These are phyloP conservation scores for Byasa hedistus DNA, from an alignment of 2,888 invertebrate species.

Conservation along the genomic window DNA sequence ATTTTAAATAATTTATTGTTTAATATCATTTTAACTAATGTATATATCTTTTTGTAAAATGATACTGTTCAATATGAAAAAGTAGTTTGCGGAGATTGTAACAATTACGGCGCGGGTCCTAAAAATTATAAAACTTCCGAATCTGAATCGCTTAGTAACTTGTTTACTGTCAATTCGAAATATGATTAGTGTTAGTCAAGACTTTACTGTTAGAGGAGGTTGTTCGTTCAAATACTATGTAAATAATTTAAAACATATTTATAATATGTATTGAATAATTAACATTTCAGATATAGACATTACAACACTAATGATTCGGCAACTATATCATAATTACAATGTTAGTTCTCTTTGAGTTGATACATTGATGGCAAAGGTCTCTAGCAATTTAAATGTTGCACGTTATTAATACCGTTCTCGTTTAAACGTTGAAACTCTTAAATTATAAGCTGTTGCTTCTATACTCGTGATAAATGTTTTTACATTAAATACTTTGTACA, in stretches of 20 bases:
- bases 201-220: no score
- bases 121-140: background rate
- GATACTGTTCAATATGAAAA: no score
- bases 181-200: no score
- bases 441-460: constrained; percentile 16
- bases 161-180: background rate
- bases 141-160: background rate
- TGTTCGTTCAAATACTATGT: no score
- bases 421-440: constrained; percentile 22
- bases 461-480: constrained; percentile 22
- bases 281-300: background rate
- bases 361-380: constrained; percentile 59
- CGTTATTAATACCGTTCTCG: constrained; percentile 28
- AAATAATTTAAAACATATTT: no score
- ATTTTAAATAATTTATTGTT: no score
- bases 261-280: no score
- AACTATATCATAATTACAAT: constrained; percentile 1
- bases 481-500: constrained; percentile 23
- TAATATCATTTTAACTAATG: no score
- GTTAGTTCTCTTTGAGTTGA: constrained; percentile 51
- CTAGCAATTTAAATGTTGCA: constrained; percentile 23
- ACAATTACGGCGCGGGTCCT: background rate
- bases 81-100: background rate
- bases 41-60: no score
- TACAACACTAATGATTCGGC: background rate